Evolutionary conservation across 2,797 vertebrate genomes (phyloP).

Genomic region (Lithobates pipiens): DNA sequence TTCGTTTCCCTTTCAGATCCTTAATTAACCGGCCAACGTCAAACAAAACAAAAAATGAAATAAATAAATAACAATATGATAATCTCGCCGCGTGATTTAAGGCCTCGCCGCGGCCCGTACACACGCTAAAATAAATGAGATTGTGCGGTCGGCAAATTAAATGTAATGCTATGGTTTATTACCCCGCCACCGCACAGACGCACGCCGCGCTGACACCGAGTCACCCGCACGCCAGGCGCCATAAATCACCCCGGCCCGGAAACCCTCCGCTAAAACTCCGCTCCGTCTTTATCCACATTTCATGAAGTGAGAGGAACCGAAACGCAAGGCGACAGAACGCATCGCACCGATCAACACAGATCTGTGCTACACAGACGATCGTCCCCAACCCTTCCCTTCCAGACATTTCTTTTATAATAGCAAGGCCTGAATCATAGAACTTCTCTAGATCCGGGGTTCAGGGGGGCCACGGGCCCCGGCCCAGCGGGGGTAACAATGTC

Average conservation of each 20-base stretch:
- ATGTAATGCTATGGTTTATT: constrained; percentile 44
- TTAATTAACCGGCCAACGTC: constrained; percentile 28
- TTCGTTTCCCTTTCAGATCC: neutral
- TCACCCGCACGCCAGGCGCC: neutral
- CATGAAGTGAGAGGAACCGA: neutral
- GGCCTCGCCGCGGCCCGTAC: neutral
- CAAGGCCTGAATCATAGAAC: too few species aligned
- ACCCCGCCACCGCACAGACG: constrained; percentile 12
- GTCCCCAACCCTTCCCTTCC: too few species aligned
- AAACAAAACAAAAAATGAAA: neutral
- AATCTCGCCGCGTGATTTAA: constrained; percentile 8
- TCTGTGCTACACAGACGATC: too few species aligned
- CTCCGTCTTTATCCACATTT: neutral
- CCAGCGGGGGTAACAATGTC: too few species aligned
- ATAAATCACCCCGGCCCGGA: constrained; percentile 19
- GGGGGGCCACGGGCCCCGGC: too few species aligned
- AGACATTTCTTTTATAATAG: too few species aligned
- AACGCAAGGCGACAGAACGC: neutral
- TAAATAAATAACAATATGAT: constrained; percentile 1
- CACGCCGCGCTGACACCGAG: constrained; percentile 11
- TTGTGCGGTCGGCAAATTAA: constrained; percentile 33
- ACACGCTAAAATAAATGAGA: constrained; percentile 33
- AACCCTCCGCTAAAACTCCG: neutral
- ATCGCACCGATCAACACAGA: neutral
- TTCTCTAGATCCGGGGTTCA: too few species aligned